Conservation (phyloP, 2,888 invertebrate genomes). For the Chloroclysta siterata region DNA sequence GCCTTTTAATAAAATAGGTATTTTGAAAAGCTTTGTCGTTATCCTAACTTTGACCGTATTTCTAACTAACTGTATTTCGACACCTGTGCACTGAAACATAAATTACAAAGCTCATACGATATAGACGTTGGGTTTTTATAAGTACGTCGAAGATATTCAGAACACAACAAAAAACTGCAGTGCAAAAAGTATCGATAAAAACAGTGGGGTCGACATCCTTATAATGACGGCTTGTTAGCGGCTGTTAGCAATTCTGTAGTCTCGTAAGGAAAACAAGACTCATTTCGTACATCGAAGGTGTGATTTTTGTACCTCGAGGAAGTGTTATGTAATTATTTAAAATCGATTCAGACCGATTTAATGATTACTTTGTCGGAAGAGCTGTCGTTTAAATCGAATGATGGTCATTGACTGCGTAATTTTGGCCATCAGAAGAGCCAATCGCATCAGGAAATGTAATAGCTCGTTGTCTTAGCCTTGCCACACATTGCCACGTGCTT, state of each 20-base stretch:
- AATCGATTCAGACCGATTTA: conserved; percentile 62
- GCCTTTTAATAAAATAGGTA: too few species aligned
- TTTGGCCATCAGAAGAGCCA: background rate
- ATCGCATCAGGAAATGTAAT: background rate
- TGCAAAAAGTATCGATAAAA: conserved; percentile 70
- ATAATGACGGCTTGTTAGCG: conserved; percentile 81
- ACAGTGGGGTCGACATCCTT: conserved; percentile 69
- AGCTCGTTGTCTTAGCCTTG: background rate
- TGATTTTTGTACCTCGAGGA: conserved; percentile 72
- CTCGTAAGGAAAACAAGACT: conserved; percentile 67
- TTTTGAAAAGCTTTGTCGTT: too few species aligned
- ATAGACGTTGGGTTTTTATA: background rate
- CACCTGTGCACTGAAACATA: background rate
- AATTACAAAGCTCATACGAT: background rate
- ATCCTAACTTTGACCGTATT: too few species aligned
- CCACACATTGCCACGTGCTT: background rate
- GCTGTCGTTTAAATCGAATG: conserved; percentile 54
- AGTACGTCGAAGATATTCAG: conserved; percentile 29
- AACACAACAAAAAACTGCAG: conserved; percentile 53
- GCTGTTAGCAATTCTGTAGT: conserved; percentile 68
- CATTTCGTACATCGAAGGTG: conserved; percentile 78
- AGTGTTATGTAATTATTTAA: conserved; percentile 79
- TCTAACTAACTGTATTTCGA: background rate
- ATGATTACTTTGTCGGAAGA: conserved; percentile 58
- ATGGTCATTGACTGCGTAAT: conserved; percentile 41